Percentiles rank a stretch among this genome's conserved stretches.
phyloP scores from a whole-genome alignment of 2,113 vertebrate genomes.

The Eurystomus gularis region DNA sequence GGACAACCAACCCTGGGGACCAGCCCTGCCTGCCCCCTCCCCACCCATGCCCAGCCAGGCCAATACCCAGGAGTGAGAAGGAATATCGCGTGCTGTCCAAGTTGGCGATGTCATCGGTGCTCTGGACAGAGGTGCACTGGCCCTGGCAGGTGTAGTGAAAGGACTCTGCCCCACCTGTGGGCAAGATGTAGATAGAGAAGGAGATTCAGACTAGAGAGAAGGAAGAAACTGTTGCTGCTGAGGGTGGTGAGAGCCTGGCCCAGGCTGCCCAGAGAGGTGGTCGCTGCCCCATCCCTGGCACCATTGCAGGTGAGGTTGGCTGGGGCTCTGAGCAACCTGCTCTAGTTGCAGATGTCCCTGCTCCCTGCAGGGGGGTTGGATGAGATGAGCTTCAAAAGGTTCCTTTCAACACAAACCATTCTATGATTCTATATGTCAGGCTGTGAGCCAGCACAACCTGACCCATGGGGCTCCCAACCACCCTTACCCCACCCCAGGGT shows the following conservation, averaged over 20 bases:
- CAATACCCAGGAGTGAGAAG: constrained; percentile 73
- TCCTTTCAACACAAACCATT: neutral
- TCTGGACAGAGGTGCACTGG: constrained; percentile 30
- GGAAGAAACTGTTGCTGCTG: neutral
- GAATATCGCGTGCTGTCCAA: constrained; percentile 74
- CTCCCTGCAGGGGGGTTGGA: neutral
- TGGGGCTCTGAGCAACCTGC: neutral
- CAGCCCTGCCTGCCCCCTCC: neutral
- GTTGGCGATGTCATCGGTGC: constrained; percentile 44
- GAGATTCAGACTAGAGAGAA: neutral
- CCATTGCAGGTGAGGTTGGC: neutral
- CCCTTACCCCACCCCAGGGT: rapidly evolving
- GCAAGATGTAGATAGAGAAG: rapidly evolving
- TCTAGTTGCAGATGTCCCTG: neutral
- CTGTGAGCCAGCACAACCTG: neutral
- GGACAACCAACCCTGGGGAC: neutral
- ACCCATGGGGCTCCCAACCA: rapidly evolving
- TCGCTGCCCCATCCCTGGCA: neutral
- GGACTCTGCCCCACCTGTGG: constrained; percentile 70
- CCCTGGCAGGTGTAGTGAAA: constrained; percentile 80
- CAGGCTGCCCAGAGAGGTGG: neutral
- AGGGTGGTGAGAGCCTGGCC: neutral
- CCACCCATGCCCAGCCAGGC: rapidly evolving
- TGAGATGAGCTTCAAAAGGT: neutral
- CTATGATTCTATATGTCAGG: neutral